Evolutionary conservation across 2,797 vertebrate genomes (phyloP).

Genomic region (Muscicapa striata): DNA sequence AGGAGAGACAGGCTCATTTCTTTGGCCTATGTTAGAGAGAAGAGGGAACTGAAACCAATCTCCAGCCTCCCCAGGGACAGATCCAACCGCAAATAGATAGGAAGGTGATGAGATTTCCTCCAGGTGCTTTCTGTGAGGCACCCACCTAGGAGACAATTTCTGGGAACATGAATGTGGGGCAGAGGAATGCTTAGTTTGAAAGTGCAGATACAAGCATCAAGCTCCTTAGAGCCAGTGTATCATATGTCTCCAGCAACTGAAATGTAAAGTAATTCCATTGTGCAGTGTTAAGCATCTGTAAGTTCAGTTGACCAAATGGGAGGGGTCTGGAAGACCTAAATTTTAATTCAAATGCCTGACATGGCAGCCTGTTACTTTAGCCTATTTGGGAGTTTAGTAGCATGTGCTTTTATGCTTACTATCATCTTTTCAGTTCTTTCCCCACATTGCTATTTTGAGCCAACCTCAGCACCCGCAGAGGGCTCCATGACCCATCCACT

Average conservation of each 20-base stretch:
- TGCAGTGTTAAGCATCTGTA: not conserved
- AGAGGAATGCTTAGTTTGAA: not conserved
- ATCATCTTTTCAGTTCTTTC: conserved; percentile 4
- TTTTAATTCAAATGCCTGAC: not conserved
- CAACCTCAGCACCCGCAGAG: not conserved
- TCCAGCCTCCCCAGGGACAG: not conserved
- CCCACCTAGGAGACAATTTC: not conserved
- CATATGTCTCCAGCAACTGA: not conserved
- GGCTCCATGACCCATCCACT: not conserved
- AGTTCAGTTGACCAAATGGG: not conserved
- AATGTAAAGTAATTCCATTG: not conserved
- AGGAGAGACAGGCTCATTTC: not conserved
- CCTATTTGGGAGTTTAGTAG: not conserved
- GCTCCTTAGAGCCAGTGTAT: not conserved
- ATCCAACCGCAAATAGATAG: not conserved
- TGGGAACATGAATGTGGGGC: not conserved
- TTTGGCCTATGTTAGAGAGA: not conserved
- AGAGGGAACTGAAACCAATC: not conserved
- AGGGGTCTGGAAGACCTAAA: not conserved
- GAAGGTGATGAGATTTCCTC: not conserved
- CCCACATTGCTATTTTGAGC: not conserved
- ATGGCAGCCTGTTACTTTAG: not conserved
- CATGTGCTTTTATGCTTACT: conserved; percentile 29
- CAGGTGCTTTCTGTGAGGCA: not conserved
- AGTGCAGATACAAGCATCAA: not conserved